Evolutionary conservation across 2,113 vertebrate species (phyloP), one percentile per base, ranked within the genome.

Genomic region (Reinhardtius hippoglossoides): DNA sequence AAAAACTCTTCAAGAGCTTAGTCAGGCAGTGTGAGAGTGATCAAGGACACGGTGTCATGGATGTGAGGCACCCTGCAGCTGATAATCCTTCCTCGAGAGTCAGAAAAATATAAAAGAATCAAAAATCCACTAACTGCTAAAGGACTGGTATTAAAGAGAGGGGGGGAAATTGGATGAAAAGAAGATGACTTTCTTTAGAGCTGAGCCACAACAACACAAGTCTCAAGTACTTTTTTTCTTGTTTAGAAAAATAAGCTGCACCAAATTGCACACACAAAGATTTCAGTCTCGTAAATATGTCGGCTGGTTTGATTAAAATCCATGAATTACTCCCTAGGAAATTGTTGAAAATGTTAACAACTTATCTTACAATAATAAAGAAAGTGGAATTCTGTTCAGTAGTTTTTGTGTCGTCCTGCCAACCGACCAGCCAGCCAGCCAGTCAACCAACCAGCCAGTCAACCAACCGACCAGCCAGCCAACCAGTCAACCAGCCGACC

Each of bases 1-100:
- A 24, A 62, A 65, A 67, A 46, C 60, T 62, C 61, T 57, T 60
- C 10, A 66, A 56, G 24, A 63, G 71, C 67, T 66, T 8, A 21
- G 50, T 67, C 20, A 79, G 26, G 21, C 46, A 24, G 16, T 6
- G 42, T 48, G 31, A 73, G 40, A 61, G 35, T 58, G 69, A 80
- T 78, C 46, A 81, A 76, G 64, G 70, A 83, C 74, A 37, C 44
- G 14, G 76, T 69, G 67, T 60, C 60, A 48, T 48, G 26, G 37
- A 63, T 65, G 58, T 70, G 69, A 78, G 74, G 74, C 61, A 61
- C 46, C 58, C 60, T 68, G 60, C 58, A 76, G 58, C 67, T 67
- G 37, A 59, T 27, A 80, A 71, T 74, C 54, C 48, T 18, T 64
- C 58, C 46, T 57, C 23, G 37, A 40, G 64, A 77, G 67, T 59